Conservation (phyloP, 53 echinoderm and acorn worm species). For the Holothuria leucospilota region DNA sequence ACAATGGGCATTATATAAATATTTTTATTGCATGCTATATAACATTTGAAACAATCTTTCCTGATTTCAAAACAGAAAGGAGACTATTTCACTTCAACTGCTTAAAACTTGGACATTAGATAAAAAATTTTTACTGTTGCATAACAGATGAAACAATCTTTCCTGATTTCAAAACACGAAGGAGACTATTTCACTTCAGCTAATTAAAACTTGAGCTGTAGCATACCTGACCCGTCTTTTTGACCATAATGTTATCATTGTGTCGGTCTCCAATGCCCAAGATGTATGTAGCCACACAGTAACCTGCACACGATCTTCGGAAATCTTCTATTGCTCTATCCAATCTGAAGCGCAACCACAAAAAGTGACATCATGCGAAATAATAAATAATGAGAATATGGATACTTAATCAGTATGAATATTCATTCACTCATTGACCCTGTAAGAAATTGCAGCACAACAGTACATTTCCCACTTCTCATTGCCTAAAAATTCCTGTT, state of each 20-base stretch:
- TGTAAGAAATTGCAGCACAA: no score
- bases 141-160: no score
- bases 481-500: no score
- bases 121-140: no score
- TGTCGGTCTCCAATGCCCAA: slow-evolving; percentile 94
- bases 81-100: not conserved
- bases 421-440: slow-evolving; percentile 40
- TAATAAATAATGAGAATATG: no score
- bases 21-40: no score
- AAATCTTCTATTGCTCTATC: slow-evolving; percentile 86
- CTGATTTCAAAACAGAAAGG: slow-evolving; percentile 1
- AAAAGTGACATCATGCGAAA: no score
- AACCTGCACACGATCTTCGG: slow-evolving; percentile 89
- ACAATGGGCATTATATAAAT: no score
- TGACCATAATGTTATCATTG: slow-evolving; percentile 99
- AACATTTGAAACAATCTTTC: slow-evolving; percentile 23
- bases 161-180: slow-evolving; percentile 1
- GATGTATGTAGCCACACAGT: slow-evolving; percentile 96
- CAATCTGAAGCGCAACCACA: slow-evolving; percentile 51
- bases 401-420: no score
- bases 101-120: not conserved
- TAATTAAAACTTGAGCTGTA: not conserved
- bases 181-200: not conserved
- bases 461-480: no score
- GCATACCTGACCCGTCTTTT: slow-evolving; percentile 87